Evolutionary conservation across 2,888 invertebrate genomes (phyloP).

Genomic region (Zelleria hepariella): DNA sequence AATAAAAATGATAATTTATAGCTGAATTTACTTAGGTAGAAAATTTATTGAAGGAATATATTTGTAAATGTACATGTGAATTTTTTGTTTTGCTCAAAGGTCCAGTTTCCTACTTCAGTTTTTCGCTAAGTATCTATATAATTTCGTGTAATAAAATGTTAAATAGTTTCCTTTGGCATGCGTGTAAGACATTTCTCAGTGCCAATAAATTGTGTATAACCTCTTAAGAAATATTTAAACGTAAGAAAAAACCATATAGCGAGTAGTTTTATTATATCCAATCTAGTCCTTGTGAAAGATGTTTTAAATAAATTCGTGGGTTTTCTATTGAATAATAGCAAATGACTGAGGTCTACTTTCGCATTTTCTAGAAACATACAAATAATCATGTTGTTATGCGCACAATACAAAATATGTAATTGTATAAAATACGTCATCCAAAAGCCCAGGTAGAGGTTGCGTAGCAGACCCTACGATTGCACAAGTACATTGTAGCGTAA

Average conservation of each 20-base stretch:
- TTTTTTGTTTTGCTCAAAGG: slow-evolving; percentile 31
- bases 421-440: too few relatives aligned
- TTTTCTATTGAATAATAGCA: background rate
- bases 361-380: background rate
- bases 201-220: slow-evolving; percentile 7
- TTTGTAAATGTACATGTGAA: background rate
- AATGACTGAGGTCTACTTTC: background rate
- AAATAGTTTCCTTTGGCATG: background rate
- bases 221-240: background rate
- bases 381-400: background rate
- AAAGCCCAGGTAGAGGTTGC: too few relatives aligned
- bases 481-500: background rate
- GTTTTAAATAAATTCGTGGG: background rate
- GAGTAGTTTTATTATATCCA: slow-evolving; percentile 11
- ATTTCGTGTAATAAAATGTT: background rate
- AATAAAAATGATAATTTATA: background rate
- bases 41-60: slow-evolving; percentile 17
- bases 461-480: background rate
- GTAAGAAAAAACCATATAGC: slow-evolving; percentile 4
- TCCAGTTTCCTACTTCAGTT: slow-evolving; percentile 36
- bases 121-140: background rate
- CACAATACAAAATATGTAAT: background rate
- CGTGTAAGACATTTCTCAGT: slow-evolving; percentile 5
- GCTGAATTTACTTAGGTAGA: background rate
- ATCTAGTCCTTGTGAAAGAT: slow-evolving; percentile 12